Evolutionary conservation across 2,113 vertebrate genomes (phyloP).

Genomic region (Zosterops pallidus): DNA sequence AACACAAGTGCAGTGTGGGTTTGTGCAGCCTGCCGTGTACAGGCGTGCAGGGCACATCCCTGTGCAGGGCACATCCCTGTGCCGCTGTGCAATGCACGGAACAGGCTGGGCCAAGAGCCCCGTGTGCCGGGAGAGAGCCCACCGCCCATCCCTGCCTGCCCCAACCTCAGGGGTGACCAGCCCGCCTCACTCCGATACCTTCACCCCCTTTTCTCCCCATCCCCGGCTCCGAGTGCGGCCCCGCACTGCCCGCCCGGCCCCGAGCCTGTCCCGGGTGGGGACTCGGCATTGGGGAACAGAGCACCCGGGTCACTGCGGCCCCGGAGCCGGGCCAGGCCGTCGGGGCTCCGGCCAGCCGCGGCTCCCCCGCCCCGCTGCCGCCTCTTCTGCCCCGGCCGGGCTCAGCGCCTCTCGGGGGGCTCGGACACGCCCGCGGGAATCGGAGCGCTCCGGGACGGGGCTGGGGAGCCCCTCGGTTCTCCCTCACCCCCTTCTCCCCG

Average conservation of each 20-base stretch:
- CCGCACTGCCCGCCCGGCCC: not conserved
- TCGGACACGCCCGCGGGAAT: not conserved
- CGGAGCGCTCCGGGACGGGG: not conserved
- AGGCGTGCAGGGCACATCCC: accelerated
- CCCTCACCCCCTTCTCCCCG: not conserved
- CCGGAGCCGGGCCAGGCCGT: not conserved
- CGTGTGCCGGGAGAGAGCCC: accelerated
- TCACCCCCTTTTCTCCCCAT: not conserved
- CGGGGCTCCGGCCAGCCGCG: not conserved
- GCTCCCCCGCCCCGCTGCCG: not conserved
- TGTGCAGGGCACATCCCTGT: accelerated
- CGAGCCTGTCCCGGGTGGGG: not conserved
- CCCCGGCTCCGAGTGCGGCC: not conserved
- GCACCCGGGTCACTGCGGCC: no score
- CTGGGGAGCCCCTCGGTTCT: not conserved
- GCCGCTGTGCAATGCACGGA: not conserved
- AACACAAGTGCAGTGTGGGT: not conserved
- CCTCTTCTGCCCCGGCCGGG: no score
- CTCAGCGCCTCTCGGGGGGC: not conserved
- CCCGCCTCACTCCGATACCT: accelerated
- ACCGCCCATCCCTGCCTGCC: no score
- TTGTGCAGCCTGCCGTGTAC: not conserved
- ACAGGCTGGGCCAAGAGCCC: not conserved
- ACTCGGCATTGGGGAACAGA: not conserved
- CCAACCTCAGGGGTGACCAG: accelerated